Evolutionary conservation across 2,797 vertebrate species (phyloP).

Genomic region (Choloepus didactylus): DNA sequence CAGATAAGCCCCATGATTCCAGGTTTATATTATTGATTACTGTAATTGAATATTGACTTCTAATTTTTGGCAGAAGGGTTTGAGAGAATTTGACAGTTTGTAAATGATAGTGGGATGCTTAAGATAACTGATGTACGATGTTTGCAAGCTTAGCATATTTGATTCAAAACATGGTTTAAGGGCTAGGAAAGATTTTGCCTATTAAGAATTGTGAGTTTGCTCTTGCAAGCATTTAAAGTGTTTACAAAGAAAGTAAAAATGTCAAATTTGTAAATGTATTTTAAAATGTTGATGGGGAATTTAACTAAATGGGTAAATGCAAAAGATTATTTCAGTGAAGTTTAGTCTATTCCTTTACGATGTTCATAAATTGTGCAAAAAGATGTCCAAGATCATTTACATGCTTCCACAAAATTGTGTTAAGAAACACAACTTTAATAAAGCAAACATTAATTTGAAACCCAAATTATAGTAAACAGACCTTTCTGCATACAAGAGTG

Average conservation of each 20-base stretch:
- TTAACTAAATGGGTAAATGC: conserved; percentile 41
- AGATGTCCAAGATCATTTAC: conserved; percentile 27
- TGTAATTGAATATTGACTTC: neutral
- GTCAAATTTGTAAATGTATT: neutral
- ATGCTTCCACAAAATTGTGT: neutral
- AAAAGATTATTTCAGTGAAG: neutral
- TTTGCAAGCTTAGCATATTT: conserved; percentile 15
- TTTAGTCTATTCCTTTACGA: neutral
- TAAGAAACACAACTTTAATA: conserved; percentile 9
- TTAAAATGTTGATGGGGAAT: conserved; percentile 25
- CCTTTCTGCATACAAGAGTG: neutral
- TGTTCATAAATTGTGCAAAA: neutral
- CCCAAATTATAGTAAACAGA: conserved; percentile 4
- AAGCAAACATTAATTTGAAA: conserved; percentile 49
- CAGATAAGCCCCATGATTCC: neutral
- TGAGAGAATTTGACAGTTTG: neutral
- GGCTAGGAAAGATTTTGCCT: neutral
- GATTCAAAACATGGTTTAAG: conserved; percentile 20
- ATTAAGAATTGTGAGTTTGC: neutral
- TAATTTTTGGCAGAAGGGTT: conserved; percentile 30
- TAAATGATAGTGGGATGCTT: neutral
- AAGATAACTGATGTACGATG: conserved; percentile 2
- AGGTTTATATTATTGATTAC: neutral
- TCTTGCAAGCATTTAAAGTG: neutral
- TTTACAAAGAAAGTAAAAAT: conserved; percentile 27